These are phyloP conservation scores for Nymphalis c-album DNA, from an alignment of 2,888 invertebrate species.

Conservation along the genomic window DNA sequence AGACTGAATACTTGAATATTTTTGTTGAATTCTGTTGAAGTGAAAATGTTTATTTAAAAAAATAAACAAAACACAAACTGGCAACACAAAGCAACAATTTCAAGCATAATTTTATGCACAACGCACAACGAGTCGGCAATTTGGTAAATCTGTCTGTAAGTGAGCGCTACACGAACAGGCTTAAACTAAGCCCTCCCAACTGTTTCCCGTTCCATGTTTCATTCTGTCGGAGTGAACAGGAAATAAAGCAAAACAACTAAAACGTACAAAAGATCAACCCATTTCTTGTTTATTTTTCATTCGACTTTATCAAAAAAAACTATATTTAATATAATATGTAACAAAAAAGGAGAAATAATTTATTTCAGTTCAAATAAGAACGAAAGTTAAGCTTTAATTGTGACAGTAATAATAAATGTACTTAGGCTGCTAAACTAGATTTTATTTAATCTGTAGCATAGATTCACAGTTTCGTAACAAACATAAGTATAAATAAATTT, in stretches of 20 bases:
- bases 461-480: too few species aligned
- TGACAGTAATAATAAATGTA: too few species aligned
- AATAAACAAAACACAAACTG: not conserved
- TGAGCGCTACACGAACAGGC: constrained; percentile 41
- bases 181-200: constrained; percentile 43
- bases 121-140: constrained; percentile 34
- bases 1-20: too few species aligned
- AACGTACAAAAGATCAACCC: constrained; percentile 5
- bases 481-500: too few species aligned
- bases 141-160: constrained; percentile 46
- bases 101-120: constrained; percentile 21
- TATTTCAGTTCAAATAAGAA: too few species aligned
- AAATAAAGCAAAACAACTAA: constrained; percentile 33
- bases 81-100: not conserved
- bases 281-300: not conserved
- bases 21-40: too few species aligned
- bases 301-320: too few species aligned
- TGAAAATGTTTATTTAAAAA: not conserved
- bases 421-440: too few species aligned
- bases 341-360: too few species aligned
- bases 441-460: too few species aligned
- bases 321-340: too few species aligned
- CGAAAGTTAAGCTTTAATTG: too few species aligned
- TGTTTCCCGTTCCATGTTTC: constrained; percentile 42
- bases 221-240: constrained; percentile 32